These are phyloP conservation scores for Sorex maritimensis DNA, from an alignment of 2,797 vertebrate species.

Conservation along the genomic window DNA sequence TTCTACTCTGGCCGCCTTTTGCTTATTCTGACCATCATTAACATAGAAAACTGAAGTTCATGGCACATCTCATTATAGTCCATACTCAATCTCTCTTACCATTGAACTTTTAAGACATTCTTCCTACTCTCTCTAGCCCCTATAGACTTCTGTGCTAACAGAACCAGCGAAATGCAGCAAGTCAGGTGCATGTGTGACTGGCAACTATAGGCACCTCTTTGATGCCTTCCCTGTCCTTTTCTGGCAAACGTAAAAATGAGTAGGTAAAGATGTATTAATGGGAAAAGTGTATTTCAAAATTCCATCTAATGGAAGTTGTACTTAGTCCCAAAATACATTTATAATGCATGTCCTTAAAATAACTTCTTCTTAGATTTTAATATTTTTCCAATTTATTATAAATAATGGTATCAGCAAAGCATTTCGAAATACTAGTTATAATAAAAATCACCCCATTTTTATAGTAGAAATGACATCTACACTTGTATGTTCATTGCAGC, in stretches of 20 bases:
- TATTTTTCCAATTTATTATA: background rate
- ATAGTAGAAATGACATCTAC: too few species aligned
- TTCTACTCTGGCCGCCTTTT: background rate
- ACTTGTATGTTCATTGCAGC: too few species aligned
- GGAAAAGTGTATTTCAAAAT: background rate
- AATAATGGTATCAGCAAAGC: background rate
- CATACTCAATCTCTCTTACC: slow-evolving; percentile 3
- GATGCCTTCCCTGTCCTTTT: background rate
- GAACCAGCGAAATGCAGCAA: too few species aligned
- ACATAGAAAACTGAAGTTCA: slow-evolving; percentile 17
- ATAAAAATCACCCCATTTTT: background rate
- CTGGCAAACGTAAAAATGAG: slow-evolving; percentile 20
- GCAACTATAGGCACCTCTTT: background rate
- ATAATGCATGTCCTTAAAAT: background rate
- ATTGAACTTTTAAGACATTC: background rate
- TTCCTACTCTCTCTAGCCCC: background rate
- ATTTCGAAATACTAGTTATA: background rate
- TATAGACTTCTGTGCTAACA: background rate
- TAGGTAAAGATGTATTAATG: background rate
- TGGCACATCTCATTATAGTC: background rate
- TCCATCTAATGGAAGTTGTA: background rate
- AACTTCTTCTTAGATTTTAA: background rate
- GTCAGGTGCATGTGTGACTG: too few species aligned
- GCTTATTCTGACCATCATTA: background rate
- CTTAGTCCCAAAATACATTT: background rate